These are phyloP conservation scores for Squalus acanthias DNA, from an alignment of 2,797 vertebrate species.

Conservation along the genomic window DNA sequence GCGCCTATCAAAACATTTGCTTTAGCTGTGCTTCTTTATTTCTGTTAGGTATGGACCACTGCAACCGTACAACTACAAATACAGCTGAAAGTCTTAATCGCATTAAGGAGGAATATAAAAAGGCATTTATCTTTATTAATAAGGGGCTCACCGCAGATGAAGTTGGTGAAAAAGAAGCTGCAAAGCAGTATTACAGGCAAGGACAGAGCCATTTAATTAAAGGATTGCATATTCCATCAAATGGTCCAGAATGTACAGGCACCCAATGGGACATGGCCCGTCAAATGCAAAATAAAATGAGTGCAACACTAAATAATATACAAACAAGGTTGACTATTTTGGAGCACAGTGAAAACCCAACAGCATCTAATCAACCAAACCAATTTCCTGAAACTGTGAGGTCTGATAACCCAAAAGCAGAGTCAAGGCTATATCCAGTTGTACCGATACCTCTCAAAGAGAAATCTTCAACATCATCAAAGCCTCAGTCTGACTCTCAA, in stretches of 20 bases:
- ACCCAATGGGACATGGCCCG: constrained; percentile 76
- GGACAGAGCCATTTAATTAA: constrained; percentile 77
- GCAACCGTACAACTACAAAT: neutral
- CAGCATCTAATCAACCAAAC: constrained; percentile 22
- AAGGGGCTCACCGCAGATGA: constrained; percentile 80
- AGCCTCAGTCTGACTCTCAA: constrained; percentile 47
- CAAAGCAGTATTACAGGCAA: constrained; percentile 72
- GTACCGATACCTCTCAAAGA: constrained; percentile 60
- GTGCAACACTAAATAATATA: constrained; percentile 83
- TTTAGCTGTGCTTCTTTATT: neutral
- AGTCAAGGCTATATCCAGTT: constrained; percentile 62
- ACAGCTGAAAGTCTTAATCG: constrained; percentile 68
- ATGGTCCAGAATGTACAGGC: constrained; percentile 63
- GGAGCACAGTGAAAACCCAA: constrained; percentile 52
- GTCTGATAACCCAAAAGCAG: constrained; percentile 42
- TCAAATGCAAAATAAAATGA: constrained; percentile 92
- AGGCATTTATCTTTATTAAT: constrained; percentile 81
- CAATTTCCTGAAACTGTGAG: constrained; percentile 38
- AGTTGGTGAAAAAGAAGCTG: constrained; percentile 67
- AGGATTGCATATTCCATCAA: constrained; percentile 68
- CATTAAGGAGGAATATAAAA: constrained; percentile 82
- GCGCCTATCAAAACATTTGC: neutral
- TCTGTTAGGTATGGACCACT: neutral
- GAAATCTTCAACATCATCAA: constrained; percentile 55
- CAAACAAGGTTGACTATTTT: constrained; percentile 68